phyloP scores from a whole-genome alignment of 2,797 vertebrate species.

The Helostoma temminkii region DNA sequence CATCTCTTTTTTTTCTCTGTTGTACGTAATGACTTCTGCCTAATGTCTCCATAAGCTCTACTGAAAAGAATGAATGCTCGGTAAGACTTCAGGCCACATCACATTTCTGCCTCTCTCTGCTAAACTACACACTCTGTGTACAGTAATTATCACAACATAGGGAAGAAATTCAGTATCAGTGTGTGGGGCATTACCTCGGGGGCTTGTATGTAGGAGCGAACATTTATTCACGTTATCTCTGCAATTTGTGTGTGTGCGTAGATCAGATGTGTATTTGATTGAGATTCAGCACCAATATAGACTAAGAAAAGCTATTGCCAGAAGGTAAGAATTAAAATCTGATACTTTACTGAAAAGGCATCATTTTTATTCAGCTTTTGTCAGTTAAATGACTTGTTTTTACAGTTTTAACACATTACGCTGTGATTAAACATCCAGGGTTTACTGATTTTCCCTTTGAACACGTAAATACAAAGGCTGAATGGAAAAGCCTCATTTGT shows the following conservation, averaged over 20 bases:
- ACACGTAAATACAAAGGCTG: conserved; percentile 21
- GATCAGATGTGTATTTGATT: conserved; percentile 37
- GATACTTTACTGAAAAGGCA: conserved; percentile 38
- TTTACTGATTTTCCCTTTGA: conserved; percentile 44
- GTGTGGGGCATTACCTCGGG: conserved; percentile 36
- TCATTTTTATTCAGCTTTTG: conserved; percentile 41
- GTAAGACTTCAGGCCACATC: conserved; percentile 68
- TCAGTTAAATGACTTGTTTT: conserved; percentile 59
- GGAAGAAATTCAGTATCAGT: conserved; percentile 28
- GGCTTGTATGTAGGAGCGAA: conserved; percentile 32
- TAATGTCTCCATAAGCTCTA: conserved; percentile 77
- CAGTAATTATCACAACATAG: conserved; percentile 62
- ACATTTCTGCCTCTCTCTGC: conserved; percentile 51
- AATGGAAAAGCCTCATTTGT: conserved; percentile 34
- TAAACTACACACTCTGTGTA: conserved; percentile 51
- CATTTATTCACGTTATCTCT: conserved; percentile 49
- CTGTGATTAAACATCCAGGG: conserved; percentile 18
- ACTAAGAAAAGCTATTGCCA: conserved; percentile 35
- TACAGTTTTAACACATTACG: conserved; percentile 42
- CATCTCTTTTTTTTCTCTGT: conserved; percentile 65
- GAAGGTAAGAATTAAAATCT: conserved; percentile 46
- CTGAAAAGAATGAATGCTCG: conserved; percentile 73
- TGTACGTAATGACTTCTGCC: conserved; percentile 75
- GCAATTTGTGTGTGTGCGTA: conserved; percentile 6
- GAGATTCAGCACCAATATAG: conserved; percentile 28